A percentile compares a stretch with the other conserved stretches of the same genome.
These are phyloP conservation scores for Cololabis saira DNA, from an alignment of 2,113 vertebrate genomes.

Conservation along the genomic window DNA sequence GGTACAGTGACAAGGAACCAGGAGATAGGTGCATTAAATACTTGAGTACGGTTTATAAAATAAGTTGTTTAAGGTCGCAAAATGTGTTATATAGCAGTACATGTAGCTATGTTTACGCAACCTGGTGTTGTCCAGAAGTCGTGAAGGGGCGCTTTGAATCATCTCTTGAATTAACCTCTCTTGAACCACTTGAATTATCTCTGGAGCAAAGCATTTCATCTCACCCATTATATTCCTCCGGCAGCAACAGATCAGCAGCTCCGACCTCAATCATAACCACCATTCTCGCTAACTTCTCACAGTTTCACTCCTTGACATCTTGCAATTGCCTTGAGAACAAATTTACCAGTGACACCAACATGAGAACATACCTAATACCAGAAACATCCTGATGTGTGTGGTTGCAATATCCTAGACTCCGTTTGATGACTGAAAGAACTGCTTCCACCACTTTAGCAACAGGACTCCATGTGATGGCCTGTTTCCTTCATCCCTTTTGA, in stretches of 20 bases:
- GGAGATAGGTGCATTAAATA: no score
- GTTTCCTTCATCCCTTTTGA: no score
- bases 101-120: neutral
- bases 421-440: neutral
- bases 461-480: neutral
- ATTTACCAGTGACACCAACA: conserved; percentile 27
- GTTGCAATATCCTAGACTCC: conserved; percentile 2
- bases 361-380: conserved; percentile 14
- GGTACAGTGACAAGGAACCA: no score
- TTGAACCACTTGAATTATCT: neutral
- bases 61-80: no score
- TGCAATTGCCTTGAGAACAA: conserved; percentile 21
- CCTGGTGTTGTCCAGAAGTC: neutral
- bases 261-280: conserved; percentile 44
- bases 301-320: conserved; percentile 43
- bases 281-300: conserved; percentile 15
- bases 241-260: conserved; percentile 16
- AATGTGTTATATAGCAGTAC: no score
- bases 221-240: conserved; percentile 4
- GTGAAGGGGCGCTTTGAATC: no score
- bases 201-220: neutral
- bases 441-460: neutral
- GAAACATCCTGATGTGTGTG: conserved; percentile 9
- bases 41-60: no score
- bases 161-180: no score